Conservation (phyloP, 2,888 invertebrate species). For the Stramonita haemastoma region DNA sequence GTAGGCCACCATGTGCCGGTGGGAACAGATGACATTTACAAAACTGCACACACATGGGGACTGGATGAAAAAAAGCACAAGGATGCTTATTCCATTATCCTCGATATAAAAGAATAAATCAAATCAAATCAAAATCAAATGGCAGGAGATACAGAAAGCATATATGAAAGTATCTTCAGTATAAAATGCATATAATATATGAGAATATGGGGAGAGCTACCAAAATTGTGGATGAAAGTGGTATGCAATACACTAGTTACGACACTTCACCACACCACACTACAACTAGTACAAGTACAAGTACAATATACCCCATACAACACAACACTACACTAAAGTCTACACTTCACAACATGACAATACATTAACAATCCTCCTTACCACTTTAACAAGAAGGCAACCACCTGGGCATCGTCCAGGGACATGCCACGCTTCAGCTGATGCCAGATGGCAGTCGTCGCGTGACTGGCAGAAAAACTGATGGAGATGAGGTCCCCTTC, state of each 20-base stretch:
- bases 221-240: background rate
- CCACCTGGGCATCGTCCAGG: slow-evolving; percentile 8
- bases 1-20: too few relatives aligned
- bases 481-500: background rate
- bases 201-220: too few relatives aligned
- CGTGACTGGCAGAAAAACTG: background rate
- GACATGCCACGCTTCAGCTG: background rate
- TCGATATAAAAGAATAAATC: too few relatives aligned
- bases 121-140: too few relatives aligned
- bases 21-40: too few relatives aligned
- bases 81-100: too few relatives aligned
- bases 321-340: background rate
- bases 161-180: too few relatives aligned
- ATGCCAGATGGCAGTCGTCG: background rate
- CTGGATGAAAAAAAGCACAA: too few relatives aligned
- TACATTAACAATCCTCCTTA: background rate
- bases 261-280: background rate
- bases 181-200: too few relatives aligned
- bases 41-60: too few relatives aligned
- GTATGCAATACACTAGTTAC: background rate
- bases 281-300: background rate
- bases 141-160: too few relatives aligned
- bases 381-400: background rate
- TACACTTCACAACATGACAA: too few relatives aligned
- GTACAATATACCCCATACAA: background rate